phyloP scores from a whole-genome alignment of 2,797 vertebrate genomes.

The Arrhamphus sclerolepis region DNA sequence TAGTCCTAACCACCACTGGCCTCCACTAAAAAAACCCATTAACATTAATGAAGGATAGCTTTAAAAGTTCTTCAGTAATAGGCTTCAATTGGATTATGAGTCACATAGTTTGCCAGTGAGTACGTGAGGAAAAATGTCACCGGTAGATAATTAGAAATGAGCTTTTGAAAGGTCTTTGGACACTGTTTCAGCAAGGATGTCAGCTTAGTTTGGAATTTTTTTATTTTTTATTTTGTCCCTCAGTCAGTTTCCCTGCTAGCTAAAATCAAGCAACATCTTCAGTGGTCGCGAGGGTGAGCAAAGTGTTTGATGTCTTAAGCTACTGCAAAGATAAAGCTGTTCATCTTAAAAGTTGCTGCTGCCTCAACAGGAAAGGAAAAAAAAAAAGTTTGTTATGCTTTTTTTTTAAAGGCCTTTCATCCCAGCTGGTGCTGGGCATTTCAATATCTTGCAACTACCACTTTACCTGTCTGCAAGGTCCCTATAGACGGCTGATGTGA shows the following conservation, averaged over 20 bases:
- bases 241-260: slow-evolving; percentile 43
- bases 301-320: slow-evolving; percentile 70
- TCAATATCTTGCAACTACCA: slow-evolving; percentile 76
- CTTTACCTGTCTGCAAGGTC: slow-evolving; percentile 77
- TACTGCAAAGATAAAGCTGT: slow-evolving; percentile 69
- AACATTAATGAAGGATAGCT: slow-evolving; percentile 85
- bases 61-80: slow-evolving; percentile 83
- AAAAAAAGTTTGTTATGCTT: slow-evolving; percentile 63
- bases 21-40: slow-evolving; percentile 81
- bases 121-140: slow-evolving; percentile 77
- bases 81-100: slow-evolving; percentile 80
- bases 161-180: slow-evolving; percentile 67
- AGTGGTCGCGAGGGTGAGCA: slow-evolving; percentile 44
- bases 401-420: slow-evolving; percentile 71
- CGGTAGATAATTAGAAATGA: slow-evolving; percentile 70
- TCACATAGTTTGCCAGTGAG: slow-evolving; percentile 77
- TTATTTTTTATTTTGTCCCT: slow-evolving; percentile 22
- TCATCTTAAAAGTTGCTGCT: slow-evolving; percentile 46
- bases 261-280: slow-evolving; percentile 45
- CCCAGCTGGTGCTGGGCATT: slow-evolving; percentile 67
- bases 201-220: slow-evolving; percentile 43
- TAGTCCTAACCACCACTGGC: slow-evolving; percentile 82
- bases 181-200: slow-evolving; percentile 59
- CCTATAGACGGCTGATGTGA: slow-evolving; percentile 75
- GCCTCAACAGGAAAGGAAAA: slow-evolving; percentile 16